Percentiles rank a stretch among this genome's conserved stretches.
phyloP scores from a whole-genome alignment of 1,140 invertebrate genomes.

The Whitmania pigra region DNA sequence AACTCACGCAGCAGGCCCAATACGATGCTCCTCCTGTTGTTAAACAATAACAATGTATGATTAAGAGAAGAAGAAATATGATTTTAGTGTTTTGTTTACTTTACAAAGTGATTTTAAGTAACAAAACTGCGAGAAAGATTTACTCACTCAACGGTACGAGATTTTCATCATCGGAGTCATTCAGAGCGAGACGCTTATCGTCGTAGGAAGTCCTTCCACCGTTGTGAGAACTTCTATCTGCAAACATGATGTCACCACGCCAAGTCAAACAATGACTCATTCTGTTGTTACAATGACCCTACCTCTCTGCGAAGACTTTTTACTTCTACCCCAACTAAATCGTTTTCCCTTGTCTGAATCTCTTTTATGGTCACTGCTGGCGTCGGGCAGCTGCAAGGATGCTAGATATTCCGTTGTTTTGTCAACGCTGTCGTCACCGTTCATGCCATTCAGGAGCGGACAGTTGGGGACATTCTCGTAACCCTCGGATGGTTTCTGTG shows the following conservation, averaged over 20 bases:
- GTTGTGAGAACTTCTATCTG: background rate
- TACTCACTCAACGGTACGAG: background rate
- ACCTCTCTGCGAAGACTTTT: background rate
- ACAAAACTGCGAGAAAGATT: background rate
- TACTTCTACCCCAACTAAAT: slow-evolving; percentile 2
- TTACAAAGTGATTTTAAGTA: background rate
- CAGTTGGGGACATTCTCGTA: no score
- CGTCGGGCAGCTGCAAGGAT: no score
- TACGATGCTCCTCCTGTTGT: background rate
- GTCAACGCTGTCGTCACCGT: no score
- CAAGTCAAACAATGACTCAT: background rate
- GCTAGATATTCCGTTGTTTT: no score
- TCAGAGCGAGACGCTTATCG: background rate
- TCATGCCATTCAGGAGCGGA: no score
- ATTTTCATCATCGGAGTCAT: slow-evolving; percentile 2
- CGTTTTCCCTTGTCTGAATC: background rate
- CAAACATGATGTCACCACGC: background rate
- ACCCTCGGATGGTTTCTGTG: no score
- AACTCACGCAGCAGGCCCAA: slow-evolving; percentile 2
- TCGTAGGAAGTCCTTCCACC: background rate
- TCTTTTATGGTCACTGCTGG: background rate
- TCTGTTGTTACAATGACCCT: background rate
- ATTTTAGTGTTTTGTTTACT: no score
- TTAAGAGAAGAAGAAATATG: no score
- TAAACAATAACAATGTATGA: background rate